These are phyloP conservation scores for Porites rus DNA, from an alignment of 92 coral and sea anemone species.

Conservation along the genomic window DNA sequence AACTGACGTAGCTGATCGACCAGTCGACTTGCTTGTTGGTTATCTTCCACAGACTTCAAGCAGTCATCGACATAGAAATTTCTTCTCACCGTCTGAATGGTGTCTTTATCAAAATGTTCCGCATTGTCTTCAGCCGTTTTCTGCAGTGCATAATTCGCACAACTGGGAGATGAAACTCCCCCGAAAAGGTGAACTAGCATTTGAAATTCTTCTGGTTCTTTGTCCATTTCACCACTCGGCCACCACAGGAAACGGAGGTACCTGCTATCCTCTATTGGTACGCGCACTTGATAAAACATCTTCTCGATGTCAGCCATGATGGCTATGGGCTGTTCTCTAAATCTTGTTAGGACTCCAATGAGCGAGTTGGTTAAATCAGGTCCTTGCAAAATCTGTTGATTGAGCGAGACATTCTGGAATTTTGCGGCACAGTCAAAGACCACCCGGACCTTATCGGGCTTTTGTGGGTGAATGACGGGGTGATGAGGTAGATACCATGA, in stretches of 20 bases:
- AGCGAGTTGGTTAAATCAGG: constrained; percentile 75
- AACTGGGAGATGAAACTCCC: background rate
- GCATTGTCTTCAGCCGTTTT: constrained; percentile 55
- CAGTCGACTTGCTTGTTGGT: too few species aligned
- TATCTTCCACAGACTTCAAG: too few species aligned
- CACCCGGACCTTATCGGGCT: constrained; percentile 51
- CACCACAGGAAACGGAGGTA: constrained; percentile 64
- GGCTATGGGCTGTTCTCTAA: constrained; percentile 52
- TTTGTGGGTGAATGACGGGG: constrained; percentile 34
- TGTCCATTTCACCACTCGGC: constrained; percentile 53
- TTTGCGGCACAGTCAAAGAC: constrained; percentile 70
- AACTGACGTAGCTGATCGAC: too few species aligned
- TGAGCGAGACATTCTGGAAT: constrained; percentile 53
- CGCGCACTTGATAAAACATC: constrained; percentile 67
- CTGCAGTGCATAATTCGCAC: constrained; percentile 55
- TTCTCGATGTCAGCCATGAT: background rate
- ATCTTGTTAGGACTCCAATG: constrained; percentile 65
- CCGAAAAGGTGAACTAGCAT: constrained; percentile 68
- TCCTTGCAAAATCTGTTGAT: constrained; percentile 74
- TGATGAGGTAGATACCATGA: constrained; percentile 47
- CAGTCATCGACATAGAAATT: too few species aligned
- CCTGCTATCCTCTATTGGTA: constrained; percentile 46
- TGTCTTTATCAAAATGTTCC: constrained; percentile 45
- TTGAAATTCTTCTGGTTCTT: constrained; percentile 52
- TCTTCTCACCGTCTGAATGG: too few species aligned